Conservation (phyloP, 2,888 invertebrate genomes). For the Tuta absoluta region DNA sequence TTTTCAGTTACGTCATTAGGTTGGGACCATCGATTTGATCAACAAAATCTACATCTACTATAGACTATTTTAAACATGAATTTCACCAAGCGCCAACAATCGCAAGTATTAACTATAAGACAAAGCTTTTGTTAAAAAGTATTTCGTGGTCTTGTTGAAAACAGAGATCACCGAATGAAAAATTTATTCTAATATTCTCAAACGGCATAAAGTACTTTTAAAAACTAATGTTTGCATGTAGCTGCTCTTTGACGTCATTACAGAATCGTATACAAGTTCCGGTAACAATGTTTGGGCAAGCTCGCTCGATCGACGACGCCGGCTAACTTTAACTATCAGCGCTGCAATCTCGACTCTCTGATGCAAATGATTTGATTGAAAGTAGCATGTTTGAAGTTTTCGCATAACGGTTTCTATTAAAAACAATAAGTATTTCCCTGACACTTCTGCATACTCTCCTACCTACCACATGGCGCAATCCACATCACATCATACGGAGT, state of each 20-base stretch:
- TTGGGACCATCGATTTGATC: too few species aligned
- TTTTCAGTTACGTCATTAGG: too few species aligned
- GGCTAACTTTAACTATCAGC: slow-evolving; percentile 21
- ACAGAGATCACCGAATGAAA: background rate
- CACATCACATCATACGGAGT: too few species aligned
- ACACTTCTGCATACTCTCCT: too few species aligned
- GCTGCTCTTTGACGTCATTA: slow-evolving; percentile 49
- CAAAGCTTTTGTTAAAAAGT: too few species aligned
- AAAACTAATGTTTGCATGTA: slow-evolving; percentile 29
- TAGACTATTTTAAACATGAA: too few species aligned
- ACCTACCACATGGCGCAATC: too few species aligned
- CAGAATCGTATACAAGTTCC: slow-evolving; percentile 59
- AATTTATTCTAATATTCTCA: background rate
- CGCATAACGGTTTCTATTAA: background rate
- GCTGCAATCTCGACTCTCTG: slow-evolving; percentile 36
- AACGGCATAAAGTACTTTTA: slow-evolving; percentile 22
- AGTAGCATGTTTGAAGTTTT: background rate
- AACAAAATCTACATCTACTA: too few species aligned
- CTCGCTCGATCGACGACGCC: slow-evolving; percentile 17
- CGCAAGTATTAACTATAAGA: too few species aligned
- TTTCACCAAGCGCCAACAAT: too few species aligned
- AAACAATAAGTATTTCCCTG: too few species aligned
- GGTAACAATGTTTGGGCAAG: slow-evolving; percentile 41
- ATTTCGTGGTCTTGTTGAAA: too few species aligned
- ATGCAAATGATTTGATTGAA: slow-evolving; percentile 47